A percentile compares a stretch with the other conserved stretches of the same genome.
These are phyloP conservation scores for Sebastes jordani DNA, from an alignment of 2,797 vertebrate genomes.

Conservation along the genomic window DNA sequence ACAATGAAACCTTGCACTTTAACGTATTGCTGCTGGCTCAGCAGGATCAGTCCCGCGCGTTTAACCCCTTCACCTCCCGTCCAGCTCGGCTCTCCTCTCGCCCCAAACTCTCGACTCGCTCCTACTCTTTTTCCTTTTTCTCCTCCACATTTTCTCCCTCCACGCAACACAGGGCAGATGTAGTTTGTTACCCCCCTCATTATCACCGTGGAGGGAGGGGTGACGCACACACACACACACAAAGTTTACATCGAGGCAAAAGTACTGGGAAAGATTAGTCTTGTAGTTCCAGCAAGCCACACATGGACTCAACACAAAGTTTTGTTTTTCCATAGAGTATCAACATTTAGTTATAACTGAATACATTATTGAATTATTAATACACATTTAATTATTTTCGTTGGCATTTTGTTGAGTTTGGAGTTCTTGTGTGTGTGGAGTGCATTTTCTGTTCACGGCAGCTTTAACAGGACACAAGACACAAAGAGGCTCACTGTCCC, in stretches of 20 bases:
- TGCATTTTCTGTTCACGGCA: conserved; percentile 48
- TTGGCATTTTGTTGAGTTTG: conserved; percentile 21
- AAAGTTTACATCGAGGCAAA: conserved; percentile 40
- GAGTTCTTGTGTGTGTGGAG: conserved; percentile 11
- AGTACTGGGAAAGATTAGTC: conserved; percentile 1
- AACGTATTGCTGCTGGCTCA: conserved; percentile 83
- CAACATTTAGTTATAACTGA: conserved; percentile 19
- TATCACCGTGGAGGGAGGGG: conserved; percentile 29
- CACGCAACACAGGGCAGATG: conserved; percentile 56
- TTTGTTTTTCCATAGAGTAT: conserved; percentile 9
- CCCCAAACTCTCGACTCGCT: conserved; percentile 39
- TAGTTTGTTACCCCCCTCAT: conserved; percentile 52
- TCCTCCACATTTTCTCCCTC: conserved; percentile 31
- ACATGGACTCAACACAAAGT: neutral
- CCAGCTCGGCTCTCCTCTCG: conserved; percentile 56
- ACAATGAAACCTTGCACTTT: conserved; percentile 86
- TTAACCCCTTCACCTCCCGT: conserved; percentile 83
- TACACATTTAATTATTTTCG: conserved; percentile 29
- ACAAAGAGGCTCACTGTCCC: conserved; percentile 79
- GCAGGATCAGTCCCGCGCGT: conserved; percentile 77
- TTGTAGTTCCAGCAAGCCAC: conserved; percentile 3
- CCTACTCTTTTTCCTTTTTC: conserved; percentile 23
- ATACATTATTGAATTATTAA: conserved; percentile 27
- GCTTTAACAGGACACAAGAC: conserved; percentile 62
- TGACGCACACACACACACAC: neutral